Evolutionary conservation across 37 sponge, comb jelly and placozoan genomes (phyloP).

Genomic region (Chondrilla cf. caribensis): DNA sequence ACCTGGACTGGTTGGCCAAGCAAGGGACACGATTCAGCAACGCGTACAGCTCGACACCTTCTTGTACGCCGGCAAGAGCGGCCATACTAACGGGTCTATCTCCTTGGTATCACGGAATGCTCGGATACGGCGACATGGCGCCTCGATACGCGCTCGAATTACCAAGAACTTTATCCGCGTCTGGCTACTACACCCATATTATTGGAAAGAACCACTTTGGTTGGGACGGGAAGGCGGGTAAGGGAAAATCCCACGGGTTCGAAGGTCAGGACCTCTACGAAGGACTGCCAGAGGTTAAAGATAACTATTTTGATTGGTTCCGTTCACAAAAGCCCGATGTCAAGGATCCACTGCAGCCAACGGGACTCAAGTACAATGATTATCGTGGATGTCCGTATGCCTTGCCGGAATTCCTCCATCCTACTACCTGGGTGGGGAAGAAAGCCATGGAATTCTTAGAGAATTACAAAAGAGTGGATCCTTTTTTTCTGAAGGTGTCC

Average conservation of each 20-base stretch:
- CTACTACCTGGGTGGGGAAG: constrained; percentile 70
- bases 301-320: constrained; percentile 71
- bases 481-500: constrained; percentile 66
- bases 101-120: constrained; percentile 81
- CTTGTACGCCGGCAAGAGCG: constrained; percentile 72
- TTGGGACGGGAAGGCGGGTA: constrained; percentile 40
- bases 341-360: constrained; percentile 50
- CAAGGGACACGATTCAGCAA: constrained; percentile 46
- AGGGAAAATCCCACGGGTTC: constrained; percentile 55
- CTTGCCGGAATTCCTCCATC: constrained; percentile 66
- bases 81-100: constrained; percentile 70
- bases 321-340: constrained; percentile 29
- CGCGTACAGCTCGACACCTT: constrained; percentile 66
- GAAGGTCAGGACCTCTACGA: constrained; percentile 50
- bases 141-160: constrained; percentile 42
- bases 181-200: constrained; percentile 40
- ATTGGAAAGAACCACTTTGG: constrained; percentile 79
- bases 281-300: constrained; percentile 44
- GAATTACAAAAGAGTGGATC: constrained; percentile 38
- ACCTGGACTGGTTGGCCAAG: constrained; percentile 45
- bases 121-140: constrained; percentile 57
- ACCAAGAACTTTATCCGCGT: constrained; percentile 33
- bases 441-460: constrained; percentile 44
- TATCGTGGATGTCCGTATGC: constrained; percentile 57
- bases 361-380: constrained; percentile 64